phyloP scores from a whole-genome alignment of 2,888 invertebrate species.

The Portevinia maculata region DNA sequence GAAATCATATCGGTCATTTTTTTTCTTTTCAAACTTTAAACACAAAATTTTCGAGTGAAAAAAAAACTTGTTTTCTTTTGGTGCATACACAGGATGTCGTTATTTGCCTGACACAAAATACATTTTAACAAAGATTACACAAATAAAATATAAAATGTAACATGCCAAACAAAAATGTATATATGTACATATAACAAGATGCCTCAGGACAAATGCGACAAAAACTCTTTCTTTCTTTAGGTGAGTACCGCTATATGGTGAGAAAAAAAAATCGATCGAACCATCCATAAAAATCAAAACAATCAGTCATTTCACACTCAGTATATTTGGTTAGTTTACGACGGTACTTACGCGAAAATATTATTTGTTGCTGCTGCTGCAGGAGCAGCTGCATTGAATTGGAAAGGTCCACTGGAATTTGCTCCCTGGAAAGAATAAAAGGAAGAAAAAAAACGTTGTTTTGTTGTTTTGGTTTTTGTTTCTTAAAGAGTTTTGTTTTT shows the following conservation, averaged over 20 bases:
- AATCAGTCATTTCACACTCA: background rate
- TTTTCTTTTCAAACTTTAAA: background rate
- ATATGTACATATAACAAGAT: constrained; percentile 26
- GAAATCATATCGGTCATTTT: constrained; percentile 4
- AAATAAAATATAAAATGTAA: constrained; percentile 22
- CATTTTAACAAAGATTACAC: constrained; percentile 15
- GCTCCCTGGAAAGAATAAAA: constrained; percentile 79
- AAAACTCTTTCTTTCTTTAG: background rate
- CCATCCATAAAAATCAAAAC: constrained; percentile 42
- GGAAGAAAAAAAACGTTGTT: constrained; percentile 46
- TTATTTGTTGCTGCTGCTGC: constrained; percentile 80
- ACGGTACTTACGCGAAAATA: constrained; percentile 83
- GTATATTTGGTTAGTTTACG: constrained; percentile 32
- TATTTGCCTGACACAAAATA: constrained; percentile 23
- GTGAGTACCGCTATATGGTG: background rate
- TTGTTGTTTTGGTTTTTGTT: constrained; percentile 52
- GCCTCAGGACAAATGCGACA: constrained; percentile 30
- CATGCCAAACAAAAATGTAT: constrained; percentile 58
- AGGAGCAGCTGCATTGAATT: constrained; percentile 81
- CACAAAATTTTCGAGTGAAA: background rate
- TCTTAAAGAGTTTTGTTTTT: constrained; percentile 21
- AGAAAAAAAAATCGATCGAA: background rate
- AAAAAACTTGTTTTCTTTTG: constrained; percentile 11
- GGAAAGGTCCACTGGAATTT: constrained; percentile 81
- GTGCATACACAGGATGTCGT: constrained; percentile 25